Percentiles rank a stretch among this genome's conserved stretches.
Conservation (phyloP, 2,888 invertebrate species). For the Lymantria monacha region DNA sequence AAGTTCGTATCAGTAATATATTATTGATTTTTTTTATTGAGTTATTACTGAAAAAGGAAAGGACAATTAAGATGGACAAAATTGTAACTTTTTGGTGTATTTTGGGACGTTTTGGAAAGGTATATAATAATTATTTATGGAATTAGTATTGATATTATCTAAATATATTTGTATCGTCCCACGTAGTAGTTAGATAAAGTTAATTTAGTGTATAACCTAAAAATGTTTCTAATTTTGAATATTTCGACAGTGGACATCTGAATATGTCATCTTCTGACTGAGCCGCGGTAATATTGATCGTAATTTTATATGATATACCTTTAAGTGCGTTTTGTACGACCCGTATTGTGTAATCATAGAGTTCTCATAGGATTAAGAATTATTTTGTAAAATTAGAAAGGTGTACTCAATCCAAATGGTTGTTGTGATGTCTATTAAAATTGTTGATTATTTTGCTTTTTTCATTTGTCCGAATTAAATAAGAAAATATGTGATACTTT, state of each 20-base stretch:
- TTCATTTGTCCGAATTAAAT: not conserved
- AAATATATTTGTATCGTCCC: not conserved
- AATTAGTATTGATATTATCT: not conserved
- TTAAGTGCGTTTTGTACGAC: slow-evolving; percentile 45
- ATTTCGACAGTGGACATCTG: slow-evolving; percentile 7
- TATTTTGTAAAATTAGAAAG: slow-evolving; percentile 47
- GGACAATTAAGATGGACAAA: not conserved
- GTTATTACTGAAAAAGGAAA: too few species aligned
- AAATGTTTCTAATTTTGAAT: not conserved
- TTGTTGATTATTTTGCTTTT: slow-evolving; percentile 59
- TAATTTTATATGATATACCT: slow-evolving; percentile 45
- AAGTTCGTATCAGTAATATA: too few species aligned
- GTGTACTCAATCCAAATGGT: slow-evolving; percentile 77
- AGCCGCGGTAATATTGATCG: slow-evolving; percentile 43
- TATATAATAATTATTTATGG: not conserved
- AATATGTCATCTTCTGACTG: slow-evolving; percentile 44
- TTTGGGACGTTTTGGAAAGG: not conserved
- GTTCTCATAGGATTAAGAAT: slow-evolving; percentile 22
- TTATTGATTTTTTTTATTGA: too few species aligned
- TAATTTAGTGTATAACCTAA: not conserved
- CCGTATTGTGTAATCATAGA: slow-evolving; percentile 20
- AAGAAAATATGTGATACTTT: not conserved
- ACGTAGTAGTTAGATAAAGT: not conserved
- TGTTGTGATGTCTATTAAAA: slow-evolving; percentile 82
- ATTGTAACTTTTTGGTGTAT: not conserved